These are phyloP conservation scores for Acanthoscelides obtectus DNA, from an alignment of 2,888 invertebrate genomes.

Conservation along the genomic window DNA sequence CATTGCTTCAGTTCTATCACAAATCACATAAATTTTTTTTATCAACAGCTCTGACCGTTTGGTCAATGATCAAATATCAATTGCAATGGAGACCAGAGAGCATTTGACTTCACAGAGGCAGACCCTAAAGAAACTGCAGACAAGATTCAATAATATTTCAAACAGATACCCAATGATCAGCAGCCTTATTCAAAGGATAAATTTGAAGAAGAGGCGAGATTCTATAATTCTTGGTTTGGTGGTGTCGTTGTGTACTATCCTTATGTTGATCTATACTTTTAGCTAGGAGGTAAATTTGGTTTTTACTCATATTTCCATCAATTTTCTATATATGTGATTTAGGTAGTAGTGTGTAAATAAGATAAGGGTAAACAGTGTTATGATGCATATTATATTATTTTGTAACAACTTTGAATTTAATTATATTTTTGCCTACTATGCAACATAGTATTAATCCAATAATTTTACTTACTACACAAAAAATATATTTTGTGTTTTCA, in stretches of 20 bases:
- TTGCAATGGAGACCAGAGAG: constrained; percentile 95
- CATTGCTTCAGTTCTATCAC: too few species aligned
- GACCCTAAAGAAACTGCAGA: constrained; percentile 85
- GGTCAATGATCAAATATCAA: constrained; percentile 94
- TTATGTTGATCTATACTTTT: constrained; percentile 78
- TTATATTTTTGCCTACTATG: neutral
- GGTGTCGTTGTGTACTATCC: constrained; percentile 82
- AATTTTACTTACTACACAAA: too few species aligned
- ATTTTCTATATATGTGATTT: neutral
- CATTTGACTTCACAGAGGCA: constrained; percentile 85
- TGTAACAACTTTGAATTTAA: neutral
- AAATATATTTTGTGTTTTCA: too few species aligned
- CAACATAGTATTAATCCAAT: too few species aligned
- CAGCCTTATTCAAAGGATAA: constrained; percentile 88
- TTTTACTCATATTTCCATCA: neutral
- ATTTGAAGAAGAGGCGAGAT: constrained; percentile 89
- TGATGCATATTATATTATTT: neutral
- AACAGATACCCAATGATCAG: constrained; percentile 80
- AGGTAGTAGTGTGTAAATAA: neutral
- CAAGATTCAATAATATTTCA: constrained; percentile 87
- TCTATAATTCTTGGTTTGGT: constrained; percentile 87
- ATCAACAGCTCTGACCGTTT: constrained; percentile 79
- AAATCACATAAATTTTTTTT: constrained; percentile 4
- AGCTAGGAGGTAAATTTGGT: constrained; percentile 46
- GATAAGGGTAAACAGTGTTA: neutral